Evolutionary conservation across 2,888 invertebrate species (phyloP), one percentile per base, ranked within the genome.

Genomic region (Quadriops clusia): DNA sequence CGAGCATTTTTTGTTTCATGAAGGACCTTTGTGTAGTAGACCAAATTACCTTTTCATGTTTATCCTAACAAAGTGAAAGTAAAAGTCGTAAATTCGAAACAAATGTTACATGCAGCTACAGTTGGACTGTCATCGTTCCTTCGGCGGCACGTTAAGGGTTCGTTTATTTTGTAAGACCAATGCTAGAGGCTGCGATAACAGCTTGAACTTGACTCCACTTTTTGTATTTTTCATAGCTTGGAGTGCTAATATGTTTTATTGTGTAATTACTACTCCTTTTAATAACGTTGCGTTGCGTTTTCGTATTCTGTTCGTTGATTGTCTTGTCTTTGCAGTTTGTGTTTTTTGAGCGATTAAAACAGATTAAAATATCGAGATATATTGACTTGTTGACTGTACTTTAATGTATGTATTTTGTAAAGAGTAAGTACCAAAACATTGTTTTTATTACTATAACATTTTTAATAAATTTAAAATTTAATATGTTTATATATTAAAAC

Each of bases 211-310:
- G 30, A 37, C 37, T 37, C 28, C 17, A 27, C 43, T 49, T 44
- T 39, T 41, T 52, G 42, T 51, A 51, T 34, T 38, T 44, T 44
- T 53, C 53, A 52, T 50, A 53, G 60, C 60, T 61, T 61, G 60
- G 60, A 61, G 60, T 61, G 60, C 60, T 61, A 61, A 61, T 61
- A 61, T 59, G 46, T 43, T 41, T 39, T 42, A 41, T 34, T 37
- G 18, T 37, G 27, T 34, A 27, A 24, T 17, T 17, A 30, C 31
- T 13, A 28, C 12, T 32, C 33, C 37, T 41, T 33, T 34, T 17
- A 17, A 10, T 36, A 18, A 39, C 47, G 38, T 47, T 29, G 35
- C 34, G 36, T 43, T 40, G 30, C 30, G 26, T 27, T 34, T 25
- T 32, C 30, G 18, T 12, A 14, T 26, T 15, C 9, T 26, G 13